Evolutionary conservation across 2,888 invertebrate species (phyloP), one percentile per base, ranked within the genome.

Genomic region (Pammene fasciana): DNA sequence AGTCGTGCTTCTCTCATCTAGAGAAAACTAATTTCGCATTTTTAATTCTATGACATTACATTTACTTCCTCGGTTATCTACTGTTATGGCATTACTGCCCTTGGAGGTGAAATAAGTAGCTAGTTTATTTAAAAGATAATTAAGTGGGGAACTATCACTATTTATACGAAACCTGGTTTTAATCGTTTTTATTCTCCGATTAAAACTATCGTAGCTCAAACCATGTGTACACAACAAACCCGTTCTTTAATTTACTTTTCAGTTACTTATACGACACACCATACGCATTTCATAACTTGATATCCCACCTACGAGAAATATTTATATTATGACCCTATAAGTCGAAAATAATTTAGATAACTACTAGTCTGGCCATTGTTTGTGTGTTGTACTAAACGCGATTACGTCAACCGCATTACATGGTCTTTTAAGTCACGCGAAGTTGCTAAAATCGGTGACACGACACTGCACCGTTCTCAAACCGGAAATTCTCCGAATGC

Each of bases 261-360:
- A 60, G 41, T 52, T 18, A 62, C n/a, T 57, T 36, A 52, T 57
- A 55, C 36, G 16, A 41, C 14, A 59, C 66, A 57, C 64, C 72
- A 72, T 73, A 70, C 71, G 68, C 68, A 77, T 83, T 79, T 79
- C 75, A 77, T 75, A 79, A 76, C 74, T 76, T 75, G 76, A 75
- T 75, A 26, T 55, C 75, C 82, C 80, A 82, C 85, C 82, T 82
- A 82, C 79, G 76, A 77, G 68, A 77, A 77, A 75, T 76, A 79
- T 75, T 78, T 77, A 79, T 77, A 83, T 84, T 84, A 83, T 79
- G 80, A 76, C 86, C 86, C 79, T 86, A 86, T 85, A 87, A 83
- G 87, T 81, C 79, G 77, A 82, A 85, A 81, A 87, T 86, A 83
- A 81, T 81, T 80, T 76, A 81, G 70, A 72, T 54, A 72, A 74